Evolutionary conservation across 2,888 invertebrate species (phyloP).

Genomic region (Sericinus montela): DNA sequence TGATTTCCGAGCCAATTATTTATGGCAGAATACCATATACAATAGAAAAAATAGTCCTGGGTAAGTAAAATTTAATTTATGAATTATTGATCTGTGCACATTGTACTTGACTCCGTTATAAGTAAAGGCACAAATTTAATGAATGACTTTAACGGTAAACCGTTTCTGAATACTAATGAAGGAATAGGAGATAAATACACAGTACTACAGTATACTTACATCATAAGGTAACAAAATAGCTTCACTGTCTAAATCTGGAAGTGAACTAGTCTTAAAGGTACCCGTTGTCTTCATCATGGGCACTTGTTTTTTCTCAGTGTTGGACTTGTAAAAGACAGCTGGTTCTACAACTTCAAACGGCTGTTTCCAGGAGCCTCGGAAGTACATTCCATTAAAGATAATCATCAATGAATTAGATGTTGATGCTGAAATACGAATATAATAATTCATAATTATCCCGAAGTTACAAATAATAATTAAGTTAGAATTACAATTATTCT

Average conservation of each 20-base stretch:
- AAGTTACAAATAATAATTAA: neutral
- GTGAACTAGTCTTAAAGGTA: constrained; percentile 79
- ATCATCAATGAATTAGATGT: constrained; percentile 81
- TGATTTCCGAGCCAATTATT: no score
- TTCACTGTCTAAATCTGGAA: constrained; percentile 82
- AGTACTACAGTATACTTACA: constrained; percentile 77
- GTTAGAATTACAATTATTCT: neutral
- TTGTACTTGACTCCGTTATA: no score
- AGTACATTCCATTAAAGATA: constrained; percentile 87
- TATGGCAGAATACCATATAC: no score
- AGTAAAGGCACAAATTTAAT: no score
- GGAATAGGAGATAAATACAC: no score
- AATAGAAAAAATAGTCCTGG: no score
- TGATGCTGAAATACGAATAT: constrained; percentile 38
- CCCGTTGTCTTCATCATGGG: constrained; percentile 84
- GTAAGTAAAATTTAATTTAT: no score
- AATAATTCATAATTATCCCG: neutral
- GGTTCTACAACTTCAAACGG: constrained; percentile 79
- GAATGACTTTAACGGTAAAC: no score
- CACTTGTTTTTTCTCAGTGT: constrained; percentile 79
- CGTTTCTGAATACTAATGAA: no score
- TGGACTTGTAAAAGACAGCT: constrained; percentile 82
- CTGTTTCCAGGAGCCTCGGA: constrained; percentile 87
- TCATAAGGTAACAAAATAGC: constrained; percentile 87
- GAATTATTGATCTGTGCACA: no score